phyloP scores from a whole-genome alignment of 2,888 invertebrate genomes.

The Dicyrtomina minuta region DNA sequence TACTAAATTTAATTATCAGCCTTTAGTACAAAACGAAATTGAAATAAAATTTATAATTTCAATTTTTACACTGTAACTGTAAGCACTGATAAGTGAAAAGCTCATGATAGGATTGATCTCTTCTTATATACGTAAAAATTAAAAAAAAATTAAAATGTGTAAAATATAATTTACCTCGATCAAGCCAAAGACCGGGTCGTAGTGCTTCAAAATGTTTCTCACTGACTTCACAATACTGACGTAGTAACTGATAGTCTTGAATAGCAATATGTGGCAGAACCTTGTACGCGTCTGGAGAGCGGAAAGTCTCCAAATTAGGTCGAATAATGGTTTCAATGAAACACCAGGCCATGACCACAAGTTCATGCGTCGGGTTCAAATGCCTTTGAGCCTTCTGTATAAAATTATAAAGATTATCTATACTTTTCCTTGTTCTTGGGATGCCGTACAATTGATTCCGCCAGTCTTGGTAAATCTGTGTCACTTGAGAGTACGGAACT shows the following conservation, averaged over 20 bases:
- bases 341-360: conserved; percentile 46
- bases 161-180: conserved; percentile 41
- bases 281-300: conserved; percentile 11
- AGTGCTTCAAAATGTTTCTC: conserved; percentile 44
- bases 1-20: not conserved
- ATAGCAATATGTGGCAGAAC: conserved; percentile 20
- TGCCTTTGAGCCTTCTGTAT: conserved; percentile 31
- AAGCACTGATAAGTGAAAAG: too few relatives aligned
- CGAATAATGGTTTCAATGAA: conserved; percentile 45
- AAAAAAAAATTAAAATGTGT: not conserved
- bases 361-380: conserved; percentile 43
- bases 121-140: not conserved
- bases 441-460: conserved; percentile 23
- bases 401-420: conserved; percentile 35
- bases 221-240: conserved; percentile 40
- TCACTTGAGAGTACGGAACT: conserved; percentile 36
- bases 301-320: conserved; percentile 26
- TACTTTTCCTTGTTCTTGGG: conserved; percentile 22
- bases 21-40: too few relatives aligned
- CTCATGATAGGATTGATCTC: too few relatives aligned
- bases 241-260: conserved; percentile 41
- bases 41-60: too few relatives aligned
- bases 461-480: conserved; percentile 30
- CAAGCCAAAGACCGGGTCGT: conserved; percentile 49
- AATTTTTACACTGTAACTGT: too few relatives aligned